A percentile compares a stretch with the other conserved stretches of the same genome.
phyloP scores from a whole-genome alignment of 2,888 invertebrate species.

The Sesamia inferens region DNA sequence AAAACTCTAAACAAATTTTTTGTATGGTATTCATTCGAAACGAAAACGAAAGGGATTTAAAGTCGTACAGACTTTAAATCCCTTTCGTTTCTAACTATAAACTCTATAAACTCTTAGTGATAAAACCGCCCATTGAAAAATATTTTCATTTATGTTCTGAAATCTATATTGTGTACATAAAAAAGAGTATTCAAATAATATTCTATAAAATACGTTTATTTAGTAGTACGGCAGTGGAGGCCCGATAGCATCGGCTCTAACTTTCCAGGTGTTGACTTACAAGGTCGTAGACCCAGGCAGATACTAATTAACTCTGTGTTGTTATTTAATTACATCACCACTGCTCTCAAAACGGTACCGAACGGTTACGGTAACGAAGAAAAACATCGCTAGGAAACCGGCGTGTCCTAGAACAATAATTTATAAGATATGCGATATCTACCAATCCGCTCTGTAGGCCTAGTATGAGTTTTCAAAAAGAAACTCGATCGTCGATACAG shows the following conservation, averaged over 20 bases:
- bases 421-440: too few species aligned
- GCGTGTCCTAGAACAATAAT: neutral
- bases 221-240: neutral
- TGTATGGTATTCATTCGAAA: too few species aligned
- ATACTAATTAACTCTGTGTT: neutral
- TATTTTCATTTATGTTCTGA: too few species aligned
- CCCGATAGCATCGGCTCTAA: neutral
- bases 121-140: too few species aligned
- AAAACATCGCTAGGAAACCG: neutral
- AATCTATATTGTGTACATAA: too few species aligned
- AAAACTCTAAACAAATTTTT: neutral
- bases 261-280: neutral
- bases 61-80: neutral
- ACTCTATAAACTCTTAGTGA: too few species aligned
- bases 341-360: neutral
- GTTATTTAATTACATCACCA: neutral
- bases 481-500: too few species aligned
- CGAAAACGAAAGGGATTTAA: too few species aligned
- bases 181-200: too few species aligned
- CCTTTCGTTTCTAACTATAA: neutral
- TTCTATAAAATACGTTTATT: neutral
- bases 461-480: too few species aligned
- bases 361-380: neutral
- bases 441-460: too few species aligned
- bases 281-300: neutral